These are phyloP conservation scores for Pseudomugil tenellus DNA, from an alignment of 2,797 vertebrate genomes.

Conservation along the genomic window DNA sequence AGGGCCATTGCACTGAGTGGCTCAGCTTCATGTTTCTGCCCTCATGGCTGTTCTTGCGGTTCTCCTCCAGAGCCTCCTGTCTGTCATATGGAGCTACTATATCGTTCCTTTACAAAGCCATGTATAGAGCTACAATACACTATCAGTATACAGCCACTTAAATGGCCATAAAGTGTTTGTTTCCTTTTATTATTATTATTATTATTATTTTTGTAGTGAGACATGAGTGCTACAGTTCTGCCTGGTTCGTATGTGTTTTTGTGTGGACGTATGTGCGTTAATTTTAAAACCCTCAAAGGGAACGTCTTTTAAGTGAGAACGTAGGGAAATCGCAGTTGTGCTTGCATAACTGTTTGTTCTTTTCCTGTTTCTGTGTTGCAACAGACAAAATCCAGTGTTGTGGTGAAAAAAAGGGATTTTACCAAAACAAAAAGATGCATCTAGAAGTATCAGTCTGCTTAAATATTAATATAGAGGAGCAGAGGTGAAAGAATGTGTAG, in stretches of 20 bases:
- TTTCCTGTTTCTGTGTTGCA: conserved; percentile 51
- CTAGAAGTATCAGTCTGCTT: conserved; percentile 60
- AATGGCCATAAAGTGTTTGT: conserved; percentile 60
- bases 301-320: conserved; percentile 60
- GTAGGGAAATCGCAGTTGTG: conserved; percentile 52
- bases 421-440: conserved; percentile 53
- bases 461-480: conserved; percentile 48
- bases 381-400: conserved; percentile 64
- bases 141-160: conserved; percentile 70
- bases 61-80: conserved; percentile 50
- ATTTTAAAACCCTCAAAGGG: conserved; percentile 69
- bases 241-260: conserved; percentile 66
- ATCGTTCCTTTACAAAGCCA: conserved; percentile 73
- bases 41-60: conserved; percentile 35
- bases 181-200: neutral
- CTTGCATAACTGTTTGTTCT: conserved; percentile 41
- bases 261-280: conserved; percentile 41
- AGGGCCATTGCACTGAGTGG: conserved; percentile 33
- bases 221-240: conserved; percentile 76
- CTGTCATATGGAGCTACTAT: conserved; percentile 71
- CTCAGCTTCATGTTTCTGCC: conserved; percentile 52
- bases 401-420: conserved; percentile 40
- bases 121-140: conserved; percentile 71
- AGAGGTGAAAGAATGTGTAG: conserved; percentile 76
- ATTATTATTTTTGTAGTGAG: conserved; percentile 58